Evolutionary conservation across 1,140 invertebrate genomes (phyloP).

Genomic region (Pachypeltis micranthus): DNA sequence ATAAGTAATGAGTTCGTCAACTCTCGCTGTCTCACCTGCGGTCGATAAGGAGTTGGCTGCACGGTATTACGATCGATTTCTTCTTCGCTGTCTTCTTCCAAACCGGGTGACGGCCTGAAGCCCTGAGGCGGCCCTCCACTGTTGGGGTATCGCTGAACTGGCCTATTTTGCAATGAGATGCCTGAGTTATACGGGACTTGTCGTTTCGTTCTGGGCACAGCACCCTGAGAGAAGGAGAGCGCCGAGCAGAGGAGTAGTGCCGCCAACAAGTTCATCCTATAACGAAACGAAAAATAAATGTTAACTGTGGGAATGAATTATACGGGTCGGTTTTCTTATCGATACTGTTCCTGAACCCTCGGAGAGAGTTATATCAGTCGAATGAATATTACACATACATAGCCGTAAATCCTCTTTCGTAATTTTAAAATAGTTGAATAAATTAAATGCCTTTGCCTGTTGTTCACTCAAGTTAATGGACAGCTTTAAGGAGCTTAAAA

Average conservation of each 20-base stretch:
- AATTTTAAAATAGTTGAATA: no score
- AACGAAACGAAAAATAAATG: background rate
- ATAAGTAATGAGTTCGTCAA: no score
- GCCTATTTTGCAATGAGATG: background rate
- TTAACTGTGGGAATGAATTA: no score
- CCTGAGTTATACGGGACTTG: slow-evolving; percentile 1
- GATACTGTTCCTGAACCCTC: no score
- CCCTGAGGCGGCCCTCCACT: slow-evolving; percentile 22
- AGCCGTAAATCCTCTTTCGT: no score
- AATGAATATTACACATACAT: no score
- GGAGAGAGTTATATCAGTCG: no score
- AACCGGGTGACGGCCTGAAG: slow-evolving; percentile 21
- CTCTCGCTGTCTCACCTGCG: slow-evolving; percentile 18
- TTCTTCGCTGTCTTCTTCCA: slow-evolving; percentile 24
- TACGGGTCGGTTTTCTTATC: no score
- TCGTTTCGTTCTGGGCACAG: background rate
- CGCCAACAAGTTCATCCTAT: background rate
- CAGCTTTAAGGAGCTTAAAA: no score
- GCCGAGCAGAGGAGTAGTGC: background rate
- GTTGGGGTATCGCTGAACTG: background rate
- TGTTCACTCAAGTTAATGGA: no score
- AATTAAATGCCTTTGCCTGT: no score
- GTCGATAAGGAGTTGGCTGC: slow-evolving; percentile 15
- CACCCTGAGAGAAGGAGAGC: background rate
- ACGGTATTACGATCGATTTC: slow-evolving; percentile 24